Percentiles rank a stretch among this genome's conserved stretches.
Conservation (phyloP, 1,140 invertebrate genomes). For the Chlorops oryzae region DNA sequence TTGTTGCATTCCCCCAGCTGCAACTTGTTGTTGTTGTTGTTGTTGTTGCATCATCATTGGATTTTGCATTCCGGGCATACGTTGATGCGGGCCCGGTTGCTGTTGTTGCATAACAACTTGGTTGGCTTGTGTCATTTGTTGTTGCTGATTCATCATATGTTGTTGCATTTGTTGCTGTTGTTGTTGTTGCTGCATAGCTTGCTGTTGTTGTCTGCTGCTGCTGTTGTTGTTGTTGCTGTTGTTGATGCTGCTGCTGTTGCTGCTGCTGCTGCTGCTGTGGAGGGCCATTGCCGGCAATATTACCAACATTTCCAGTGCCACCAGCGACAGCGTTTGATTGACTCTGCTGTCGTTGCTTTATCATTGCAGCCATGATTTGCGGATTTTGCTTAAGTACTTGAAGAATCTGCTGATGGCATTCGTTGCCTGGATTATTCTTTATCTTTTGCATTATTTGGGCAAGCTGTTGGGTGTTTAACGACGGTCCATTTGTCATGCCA, state of each 20-base stretch:
- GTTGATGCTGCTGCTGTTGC: conserved; percentile 20
- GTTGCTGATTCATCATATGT: conserved; percentile 53
- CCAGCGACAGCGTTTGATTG: conserved; percentile 41
- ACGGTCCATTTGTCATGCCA: conserved; percentile 30
- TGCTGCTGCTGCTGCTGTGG: conserved; percentile 26
- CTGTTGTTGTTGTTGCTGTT: conserved; percentile 51
- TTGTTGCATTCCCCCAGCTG: conserved; percentile 47
- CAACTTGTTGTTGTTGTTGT: conserved; percentile 15
- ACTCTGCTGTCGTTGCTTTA: conserved; percentile 75
- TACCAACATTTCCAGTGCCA: conserved; percentile 37
- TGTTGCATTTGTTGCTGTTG: conserved; percentile 49
- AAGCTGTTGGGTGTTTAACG: conserved; percentile 69
- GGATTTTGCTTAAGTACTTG: conserved; percentile 92
- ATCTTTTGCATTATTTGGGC: conserved; percentile 86
- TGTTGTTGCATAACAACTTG: conserved; percentile 42
- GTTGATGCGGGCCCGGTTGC: conserved; percentile 27
- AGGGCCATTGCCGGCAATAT: conserved; percentile 36
- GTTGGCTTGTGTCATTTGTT: conserved; percentile 47
- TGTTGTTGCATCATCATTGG: conserved; percentile 40
- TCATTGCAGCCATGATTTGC: conserved; percentile 93
- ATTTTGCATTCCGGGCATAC: conserved; percentile 41
- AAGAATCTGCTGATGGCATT: conserved; percentile 89
- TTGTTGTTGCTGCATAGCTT: conserved; percentile 50
- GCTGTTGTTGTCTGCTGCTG: conserved; percentile 52
- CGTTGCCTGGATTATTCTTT: conserved; percentile 73